Percentiles rank a stretch among this genome's conserved stretches.
phyloP scores from a whole-genome alignment of 2,888 invertebrate genomes.

The Trichopria drosophilae region DNA sequence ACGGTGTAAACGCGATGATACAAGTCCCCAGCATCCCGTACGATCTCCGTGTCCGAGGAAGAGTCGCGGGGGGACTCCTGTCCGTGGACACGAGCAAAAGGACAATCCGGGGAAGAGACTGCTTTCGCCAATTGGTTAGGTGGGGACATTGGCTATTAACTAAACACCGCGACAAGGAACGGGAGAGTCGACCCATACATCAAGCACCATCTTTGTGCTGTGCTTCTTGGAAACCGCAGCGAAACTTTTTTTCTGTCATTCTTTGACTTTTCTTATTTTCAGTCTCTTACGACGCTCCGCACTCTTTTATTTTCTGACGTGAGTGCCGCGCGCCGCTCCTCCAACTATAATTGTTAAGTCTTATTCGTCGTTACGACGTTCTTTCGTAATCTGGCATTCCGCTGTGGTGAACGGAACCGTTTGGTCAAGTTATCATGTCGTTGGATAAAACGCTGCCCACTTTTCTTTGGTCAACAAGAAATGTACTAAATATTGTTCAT shows the following conservation, averaged over 20 bases:
- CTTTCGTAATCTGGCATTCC: too few species aligned
- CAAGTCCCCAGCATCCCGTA: constrained; percentile 19
- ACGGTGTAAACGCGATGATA: constrained; percentile 17
- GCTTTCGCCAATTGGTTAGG: too few species aligned
- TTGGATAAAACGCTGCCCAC: too few species aligned
- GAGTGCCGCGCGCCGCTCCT: not conserved
- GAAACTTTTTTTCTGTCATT: constrained; percentile 36
- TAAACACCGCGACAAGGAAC: constrained; percentile 50
- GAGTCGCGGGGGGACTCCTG: constrained; percentile 6
- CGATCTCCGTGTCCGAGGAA: constrained; percentile 23
- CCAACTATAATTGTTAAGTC: too few species aligned
- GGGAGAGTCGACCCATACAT: constrained; percentile 49
- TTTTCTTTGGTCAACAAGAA: too few species aligned
- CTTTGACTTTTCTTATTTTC: constrained; percentile 33
- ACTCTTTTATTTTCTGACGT: too few species aligned
- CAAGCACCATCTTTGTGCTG: constrained; percentile 45
- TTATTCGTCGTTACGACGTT: too few species aligned
- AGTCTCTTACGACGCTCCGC: constrained; percentile 19
- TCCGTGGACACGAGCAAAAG: not conserved
- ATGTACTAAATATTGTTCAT: too few species aligned
- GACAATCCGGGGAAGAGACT: not conserved
- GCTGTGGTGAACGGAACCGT: too few species aligned
- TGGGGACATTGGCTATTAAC: constrained; percentile 47
- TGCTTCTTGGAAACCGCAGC: constrained; percentile 41
- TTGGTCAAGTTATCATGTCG: too few species aligned